phyloP scores from a whole-genome alignment of 2,113 vertebrate species.

The Gavialis gangeticus region DNA sequence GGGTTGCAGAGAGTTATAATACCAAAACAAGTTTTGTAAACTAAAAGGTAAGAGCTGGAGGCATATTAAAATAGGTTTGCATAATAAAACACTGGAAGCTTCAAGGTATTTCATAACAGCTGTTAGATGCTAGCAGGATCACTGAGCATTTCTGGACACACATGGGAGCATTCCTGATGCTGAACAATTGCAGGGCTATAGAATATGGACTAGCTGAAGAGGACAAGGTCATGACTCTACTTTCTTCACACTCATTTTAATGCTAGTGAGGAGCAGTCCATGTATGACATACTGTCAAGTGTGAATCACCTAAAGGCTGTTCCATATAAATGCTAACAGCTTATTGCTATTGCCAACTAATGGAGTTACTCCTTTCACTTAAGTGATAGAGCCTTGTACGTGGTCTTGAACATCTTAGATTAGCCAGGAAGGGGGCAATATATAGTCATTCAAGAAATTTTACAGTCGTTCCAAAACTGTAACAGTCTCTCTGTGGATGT shows the following conservation, averaged over 20 bases:
- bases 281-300: background rate
- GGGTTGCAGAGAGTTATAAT: background rate
- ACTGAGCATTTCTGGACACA: background rate
- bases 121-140: background rate
- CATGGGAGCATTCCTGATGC: background rate
- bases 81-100: background rate
- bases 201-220: background rate
- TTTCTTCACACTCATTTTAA: background rate
- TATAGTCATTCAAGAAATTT: accelerated
- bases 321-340: background rate
- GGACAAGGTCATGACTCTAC: background rate
- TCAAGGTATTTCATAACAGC: background rate
- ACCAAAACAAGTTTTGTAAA: background rate
- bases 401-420: background rate
- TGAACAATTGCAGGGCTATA: background rate
- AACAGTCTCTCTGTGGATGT: background rate
- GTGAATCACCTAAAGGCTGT: background rate
- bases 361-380: background rate
- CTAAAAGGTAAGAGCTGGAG: background rate
- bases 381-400: background rate
- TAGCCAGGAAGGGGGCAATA: background rate
- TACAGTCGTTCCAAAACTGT: background rate
- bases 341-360: background rate
- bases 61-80: background rate
- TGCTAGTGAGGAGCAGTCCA: background rate